phyloP scores from a whole-genome alignment of 2,888 invertebrate genomes.

The Timandra comae region DNA sequence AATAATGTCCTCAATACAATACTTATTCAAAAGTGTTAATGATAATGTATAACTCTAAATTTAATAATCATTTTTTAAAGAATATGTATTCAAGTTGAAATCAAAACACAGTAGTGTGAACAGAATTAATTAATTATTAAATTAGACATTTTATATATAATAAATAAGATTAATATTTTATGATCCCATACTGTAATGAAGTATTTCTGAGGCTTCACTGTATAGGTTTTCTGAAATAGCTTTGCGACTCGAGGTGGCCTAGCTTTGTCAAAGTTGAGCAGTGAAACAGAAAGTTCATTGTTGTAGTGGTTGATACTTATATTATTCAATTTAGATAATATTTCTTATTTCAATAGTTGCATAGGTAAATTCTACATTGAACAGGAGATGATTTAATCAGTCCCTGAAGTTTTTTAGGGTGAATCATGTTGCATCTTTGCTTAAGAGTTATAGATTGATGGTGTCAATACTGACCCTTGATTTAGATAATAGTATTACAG shows the following conservation, averaged over 20 bases:
- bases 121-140: slow-evolving; percentile 8
- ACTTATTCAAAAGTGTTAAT: background rate
- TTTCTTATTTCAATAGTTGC: slow-evolving; percentile 36
- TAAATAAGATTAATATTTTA: too few species aligned
- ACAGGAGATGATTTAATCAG: slow-evolving; percentile 43
- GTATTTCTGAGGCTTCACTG: too few species aligned
- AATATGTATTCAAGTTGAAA: slow-evolving; percentile 4
- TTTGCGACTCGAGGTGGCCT: too few species aligned
- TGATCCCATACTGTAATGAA: too few species aligned
- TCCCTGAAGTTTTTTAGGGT: slow-evolving; percentile 27
- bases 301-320: slow-evolving; percentile 15
- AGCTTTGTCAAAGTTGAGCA: too few species aligned
- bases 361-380: slow-evolving; percentile 24
- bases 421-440: slow-evolving; percentile 34
- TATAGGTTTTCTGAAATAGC: too few species aligned
- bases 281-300: too few species aligned
- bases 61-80: slow-evolving; percentile 3
- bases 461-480: slow-evolving; percentile 30
- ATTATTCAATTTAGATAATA: slow-evolving; percentile 22
- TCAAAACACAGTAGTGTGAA: slow-evolving; percentile 3
- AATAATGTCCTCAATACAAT: slow-evolving; percentile 11
- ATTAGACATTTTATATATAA: slow-evolving; percentile 3
- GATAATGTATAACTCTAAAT: background rate
- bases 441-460: slow-evolving; percentile 31
- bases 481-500: slow-evolving; percentile 31